A percentile compares a stretch with the other conserved stretches of the same genome.
phyloP scores from a whole-genome alignment of 2,797 vertebrate genomes.

The Alca torda region DNA sequence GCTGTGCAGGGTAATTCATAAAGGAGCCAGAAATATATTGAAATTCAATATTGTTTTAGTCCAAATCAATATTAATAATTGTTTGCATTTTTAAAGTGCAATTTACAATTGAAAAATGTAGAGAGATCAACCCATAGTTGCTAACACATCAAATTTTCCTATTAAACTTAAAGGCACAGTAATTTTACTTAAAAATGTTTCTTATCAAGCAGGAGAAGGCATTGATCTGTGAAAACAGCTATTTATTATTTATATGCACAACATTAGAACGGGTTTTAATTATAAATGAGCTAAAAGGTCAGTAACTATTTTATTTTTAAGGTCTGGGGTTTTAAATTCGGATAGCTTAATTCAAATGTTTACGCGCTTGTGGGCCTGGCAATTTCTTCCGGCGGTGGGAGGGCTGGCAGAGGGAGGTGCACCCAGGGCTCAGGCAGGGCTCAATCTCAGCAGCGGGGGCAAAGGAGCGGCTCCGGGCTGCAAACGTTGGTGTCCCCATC shows the following conservation, averaged over 20 bases:
- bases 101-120: slow-evolving; percentile 75
- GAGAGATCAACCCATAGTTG: slow-evolving; percentile 72
- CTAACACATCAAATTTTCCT: slow-evolving; percentile 75
- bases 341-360: slow-evolving; percentile 1
- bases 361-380: background rate
- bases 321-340: slow-evolving; percentile 41
- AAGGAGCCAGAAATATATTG: slow-evolving; percentile 78
- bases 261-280: slow-evolving; percentile 68
- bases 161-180: slow-evolving; percentile 69
- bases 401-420: background rate
- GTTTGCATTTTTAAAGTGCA: slow-evolving; percentile 83
- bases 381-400: background rate
- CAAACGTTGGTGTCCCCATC: background rate
- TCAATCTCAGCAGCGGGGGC: background rate
- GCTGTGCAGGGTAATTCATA: slow-evolving; percentile 78
- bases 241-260: slow-evolving; percentile 72
- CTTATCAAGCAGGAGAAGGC: slow-evolving; percentile 32
- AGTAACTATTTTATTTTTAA: slow-evolving; percentile 66
- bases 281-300: slow-evolving; percentile 72
- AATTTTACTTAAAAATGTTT: slow-evolving; percentile 68
- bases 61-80: slow-evolving; percentile 86
- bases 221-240: slow-evolving; percentile 69
- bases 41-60: slow-evolving; percentile 85
- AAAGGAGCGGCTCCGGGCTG: background rate
- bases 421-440: background rate